phyloP scores from a whole-genome alignment of 2,113 vertebrate genomes.

The Rhagologus leucostigma region DNA sequence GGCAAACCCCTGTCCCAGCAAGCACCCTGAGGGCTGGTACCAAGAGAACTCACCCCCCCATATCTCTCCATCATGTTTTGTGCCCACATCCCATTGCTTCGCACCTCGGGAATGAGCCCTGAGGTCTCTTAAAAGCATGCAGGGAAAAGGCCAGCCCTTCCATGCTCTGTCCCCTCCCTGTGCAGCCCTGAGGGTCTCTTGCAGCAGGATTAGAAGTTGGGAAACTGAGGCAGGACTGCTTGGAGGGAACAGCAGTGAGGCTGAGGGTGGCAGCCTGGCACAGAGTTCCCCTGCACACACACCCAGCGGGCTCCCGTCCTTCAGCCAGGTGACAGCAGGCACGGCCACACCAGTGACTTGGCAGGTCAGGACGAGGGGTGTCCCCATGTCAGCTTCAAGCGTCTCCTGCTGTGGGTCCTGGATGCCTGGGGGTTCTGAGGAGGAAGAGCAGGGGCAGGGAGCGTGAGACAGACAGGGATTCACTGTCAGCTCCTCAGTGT shows the following conservation, averaged over 20 bases:
- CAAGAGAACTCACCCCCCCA: background rate
- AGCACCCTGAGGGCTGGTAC: background rate
- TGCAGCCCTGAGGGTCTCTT: background rate
- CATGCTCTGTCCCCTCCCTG: background rate
- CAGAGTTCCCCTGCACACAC: background rate
- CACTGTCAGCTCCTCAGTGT: accelerated
- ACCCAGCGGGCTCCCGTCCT: slow-evolving; percentile 83
- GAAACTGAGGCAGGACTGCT: background rate
- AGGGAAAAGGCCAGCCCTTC: background rate
- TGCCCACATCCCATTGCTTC: background rate
- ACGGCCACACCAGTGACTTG: slow-evolving; percentile 71
- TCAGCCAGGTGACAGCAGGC: slow-evolving; percentile 83
- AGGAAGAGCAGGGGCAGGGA: background rate
- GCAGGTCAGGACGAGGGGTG: slow-evolving; percentile 77
- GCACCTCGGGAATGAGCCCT: background rate
- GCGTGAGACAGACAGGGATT: accelerated
- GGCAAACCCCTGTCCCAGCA: background rate
- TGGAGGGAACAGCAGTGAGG: accelerated
- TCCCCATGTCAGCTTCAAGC: slow-evolving; percentile 76
- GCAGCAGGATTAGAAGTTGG: background rate
- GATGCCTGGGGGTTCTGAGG: slow-evolving; percentile 68
- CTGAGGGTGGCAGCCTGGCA: background rate
- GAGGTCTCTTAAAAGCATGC: background rate
- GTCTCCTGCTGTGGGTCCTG: slow-evolving; percentile 72
- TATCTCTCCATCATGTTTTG: background rate